A percentile compares a stretch with the other conserved stretches of the same genome.
These are phyloP conservation scores for Metallyticus violacea DNA, from an alignment of 2,888 invertebrate genomes.

Conservation along the genomic window DNA sequence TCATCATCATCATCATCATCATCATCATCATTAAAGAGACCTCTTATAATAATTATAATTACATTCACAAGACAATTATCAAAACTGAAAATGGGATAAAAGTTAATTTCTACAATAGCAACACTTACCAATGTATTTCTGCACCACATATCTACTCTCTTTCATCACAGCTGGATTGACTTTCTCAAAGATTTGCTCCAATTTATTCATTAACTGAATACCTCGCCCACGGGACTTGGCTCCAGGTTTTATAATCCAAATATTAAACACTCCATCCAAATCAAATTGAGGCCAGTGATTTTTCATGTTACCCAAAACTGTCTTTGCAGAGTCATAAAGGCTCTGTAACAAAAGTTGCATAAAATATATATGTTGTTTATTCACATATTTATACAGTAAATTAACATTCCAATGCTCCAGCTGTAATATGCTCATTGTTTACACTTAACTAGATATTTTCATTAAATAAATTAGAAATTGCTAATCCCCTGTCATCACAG, in stretches of 20 bases:
- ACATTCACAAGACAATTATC: no score
- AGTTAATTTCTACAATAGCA: neutral
- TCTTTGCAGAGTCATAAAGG: slow-evolving; percentile 50
- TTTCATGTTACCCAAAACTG: slow-evolving; percentile 62
- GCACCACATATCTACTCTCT: slow-evolving; percentile 79
- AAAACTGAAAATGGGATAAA: no score
- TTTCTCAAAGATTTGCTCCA: slow-evolving; percentile 77
- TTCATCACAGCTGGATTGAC: slow-evolving; percentile 64
- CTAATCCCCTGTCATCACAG: no score
- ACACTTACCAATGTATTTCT: slow-evolving; percentile 86
- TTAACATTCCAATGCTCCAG: no score
- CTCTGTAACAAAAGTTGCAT: neutral
- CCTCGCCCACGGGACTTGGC: slow-evolving; percentile 90
- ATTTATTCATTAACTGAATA: slow-evolving; percentile 79
- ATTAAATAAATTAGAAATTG: no score
- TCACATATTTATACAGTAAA: no score
- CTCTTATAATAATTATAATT: no score
- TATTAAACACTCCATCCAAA: slow-evolving; percentile 80
- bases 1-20: no score
- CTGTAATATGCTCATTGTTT: no score
- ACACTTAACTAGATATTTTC: no score
- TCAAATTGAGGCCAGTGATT: slow-evolving; percentile 79
- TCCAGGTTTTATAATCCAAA: slow-evolving; percentile 95
- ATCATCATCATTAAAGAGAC: no score
- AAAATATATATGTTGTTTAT: no score